These are phyloP conservation scores for Neotragus moschatus DNA, from an alignment of 2,113 vertebrate species.

Conservation along the genomic window DNA sequence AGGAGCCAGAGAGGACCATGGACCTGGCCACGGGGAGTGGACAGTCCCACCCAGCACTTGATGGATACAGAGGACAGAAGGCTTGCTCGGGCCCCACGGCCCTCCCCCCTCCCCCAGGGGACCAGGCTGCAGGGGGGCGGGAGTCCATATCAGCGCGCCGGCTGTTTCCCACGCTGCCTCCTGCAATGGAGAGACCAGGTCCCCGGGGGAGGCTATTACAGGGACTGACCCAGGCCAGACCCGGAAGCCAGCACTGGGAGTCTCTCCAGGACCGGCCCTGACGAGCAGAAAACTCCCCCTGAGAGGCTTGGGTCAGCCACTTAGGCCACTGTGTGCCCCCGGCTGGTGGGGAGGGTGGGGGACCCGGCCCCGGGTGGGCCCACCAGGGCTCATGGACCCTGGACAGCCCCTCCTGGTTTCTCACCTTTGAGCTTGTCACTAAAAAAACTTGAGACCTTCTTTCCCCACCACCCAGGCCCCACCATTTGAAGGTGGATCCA, in stretches of 20 bases:
- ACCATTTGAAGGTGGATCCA: neutral
- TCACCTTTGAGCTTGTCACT: neutral
- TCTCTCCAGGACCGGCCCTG: neutral
- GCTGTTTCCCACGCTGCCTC: constrained; percentile 38
- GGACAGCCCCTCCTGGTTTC: neutral
- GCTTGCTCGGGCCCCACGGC: rapidly evolving
- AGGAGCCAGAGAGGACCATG: rapidly evolving
- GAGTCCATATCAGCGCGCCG: neutral
- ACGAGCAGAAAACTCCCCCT: rapidly evolving
- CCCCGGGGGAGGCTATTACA: constrained; percentile 43
- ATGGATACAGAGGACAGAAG: rapidly evolving
- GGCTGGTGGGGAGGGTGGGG: neutral
- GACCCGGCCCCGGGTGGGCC: neutral
- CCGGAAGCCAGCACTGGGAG: neutral
- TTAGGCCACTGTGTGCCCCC: rapidly evolving
- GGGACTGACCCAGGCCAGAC: neutral
- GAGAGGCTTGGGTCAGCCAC: neutral
- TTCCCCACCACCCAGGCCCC: neutral
- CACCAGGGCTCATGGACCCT: rapidly evolving
- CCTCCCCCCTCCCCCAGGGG: rapidly evolving
- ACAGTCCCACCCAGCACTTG: rapidly evolving
- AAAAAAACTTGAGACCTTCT: neutral
- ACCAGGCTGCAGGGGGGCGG: neutral
- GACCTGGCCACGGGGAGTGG: rapidly evolving
- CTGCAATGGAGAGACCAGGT: neutral